phyloP scores from a whole-genome alignment of 2,797 vertebrate species.

The Lemur catta region DNA sequence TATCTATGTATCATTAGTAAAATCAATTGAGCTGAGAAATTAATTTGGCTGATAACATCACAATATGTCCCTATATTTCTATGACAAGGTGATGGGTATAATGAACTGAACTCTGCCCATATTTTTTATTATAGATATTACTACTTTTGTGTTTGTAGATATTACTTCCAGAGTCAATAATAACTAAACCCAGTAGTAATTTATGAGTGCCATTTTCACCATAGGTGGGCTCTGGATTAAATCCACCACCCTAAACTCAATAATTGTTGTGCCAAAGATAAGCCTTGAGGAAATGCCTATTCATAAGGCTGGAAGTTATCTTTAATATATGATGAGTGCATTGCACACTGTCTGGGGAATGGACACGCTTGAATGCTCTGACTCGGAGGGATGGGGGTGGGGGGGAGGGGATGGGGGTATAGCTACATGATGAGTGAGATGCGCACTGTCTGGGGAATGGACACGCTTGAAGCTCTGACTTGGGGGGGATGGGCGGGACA shows the following conservation, averaged over 20 bases:
- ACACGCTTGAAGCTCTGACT: too few relatives aligned
- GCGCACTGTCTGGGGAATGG: too few relatives aligned
- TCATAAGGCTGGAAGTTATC: neutral
- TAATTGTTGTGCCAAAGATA: neutral
- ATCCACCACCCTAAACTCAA: neutral
- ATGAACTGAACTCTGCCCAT: neutral
- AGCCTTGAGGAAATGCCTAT: neutral
- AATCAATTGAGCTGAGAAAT: neutral
- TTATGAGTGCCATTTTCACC: neutral
- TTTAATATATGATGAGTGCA: neutral
- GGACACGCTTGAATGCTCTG: too few relatives aligned
- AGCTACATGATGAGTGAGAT: too few relatives aligned
- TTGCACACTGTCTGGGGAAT: too few relatives aligned
- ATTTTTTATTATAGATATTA: conserved; percentile 8
- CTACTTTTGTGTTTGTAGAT: neutral
- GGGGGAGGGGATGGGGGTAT: too few relatives aligned
- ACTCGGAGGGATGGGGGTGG: too few relatives aligned
- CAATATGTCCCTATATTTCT: neutral
- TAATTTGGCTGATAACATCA: neutral
- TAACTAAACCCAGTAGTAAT: neutral
- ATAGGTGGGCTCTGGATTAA: neutral
- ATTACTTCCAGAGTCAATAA: neutral
- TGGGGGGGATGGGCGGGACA: too few relatives aligned
- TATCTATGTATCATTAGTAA: neutral
- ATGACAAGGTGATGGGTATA: neutral